Base-by-base conservation (phyloP, 2,113 vertebrate species). In the Lates calcarifer region DNA sequence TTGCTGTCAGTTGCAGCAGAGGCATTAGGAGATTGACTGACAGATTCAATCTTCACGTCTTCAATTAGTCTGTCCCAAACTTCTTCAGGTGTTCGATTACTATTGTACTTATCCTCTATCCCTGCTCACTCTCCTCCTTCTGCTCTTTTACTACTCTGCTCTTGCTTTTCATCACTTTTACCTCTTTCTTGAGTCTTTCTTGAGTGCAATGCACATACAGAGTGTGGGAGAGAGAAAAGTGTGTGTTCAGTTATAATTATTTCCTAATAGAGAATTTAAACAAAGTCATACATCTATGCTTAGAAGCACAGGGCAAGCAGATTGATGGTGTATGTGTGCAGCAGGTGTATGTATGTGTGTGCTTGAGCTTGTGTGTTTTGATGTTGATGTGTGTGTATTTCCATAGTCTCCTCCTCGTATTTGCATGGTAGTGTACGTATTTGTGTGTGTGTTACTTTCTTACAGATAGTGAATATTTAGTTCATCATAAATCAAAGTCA, bases 401-500 rank as follows among this genome's bases (percentile, higher is more conserved):
- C 33, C 18, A 65, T 62, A 64, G 41, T 37, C 20, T 37, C 35
- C 24, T 35, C n/a, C 49, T 22, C 70, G 45, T 6, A 73, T 79
- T 58, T 76, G 56, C 56, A 83, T 83, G 60, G 9, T 26, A 31
- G 28, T n/a, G 22, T 58, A 31, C 22, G 17, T 2, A 11, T 5
- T 14, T 62, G 29, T 6, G 11, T 45, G 35, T 58, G 39, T 58
- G 28, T 73, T 53, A 26, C 26, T 31, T 18, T 70, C 24, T 28
- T 24, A 58, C 3, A 82, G 60, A 79, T 63, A 13, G 64, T 17
- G 61, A 77, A 72, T 64, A 75, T 82, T 66, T 60, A 33, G 64
- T 0, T 33, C 53, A 63, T 81, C 75, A 79, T 90, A 84, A 87
- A 87, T 91, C 88, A 87, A 87, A 80, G 63, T 85, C 74, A 69